A percentile compares a stretch with the other conserved stretches of the same genome.
phyloP scores from a whole-genome alignment of 2,113 vertebrate species.

The Oryzias celebensis region DNA sequence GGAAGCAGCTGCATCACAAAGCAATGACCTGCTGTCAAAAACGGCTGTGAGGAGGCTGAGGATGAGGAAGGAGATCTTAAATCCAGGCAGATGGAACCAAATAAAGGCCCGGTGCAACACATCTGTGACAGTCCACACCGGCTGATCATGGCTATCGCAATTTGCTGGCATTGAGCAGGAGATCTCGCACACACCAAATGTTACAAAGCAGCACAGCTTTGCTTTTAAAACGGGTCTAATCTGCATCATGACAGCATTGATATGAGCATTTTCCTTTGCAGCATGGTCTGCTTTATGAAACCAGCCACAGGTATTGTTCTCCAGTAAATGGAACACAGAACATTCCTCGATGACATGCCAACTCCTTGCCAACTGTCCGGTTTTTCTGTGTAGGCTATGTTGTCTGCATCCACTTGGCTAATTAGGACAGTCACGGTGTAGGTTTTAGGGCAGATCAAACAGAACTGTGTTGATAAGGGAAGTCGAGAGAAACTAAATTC shows the following conservation, averaged over 20 bases:
- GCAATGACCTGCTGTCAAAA: slow-evolving; percentile 82
- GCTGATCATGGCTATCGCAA: slow-evolving; percentile 56
- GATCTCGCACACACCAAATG: slow-evolving; percentile 66
- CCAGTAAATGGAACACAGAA: slow-evolving; percentile 60
- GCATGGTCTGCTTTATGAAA: slow-evolving; percentile 45
- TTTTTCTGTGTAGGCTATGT: slow-evolving; percentile 58
- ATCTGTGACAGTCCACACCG: slow-evolving; percentile 56
- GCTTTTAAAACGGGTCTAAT: slow-evolving; percentile 57
- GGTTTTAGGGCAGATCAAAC: slow-evolving; percentile 71
- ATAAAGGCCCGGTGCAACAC: slow-evolving; percentile 40
- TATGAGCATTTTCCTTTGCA: slow-evolving; percentile 40
- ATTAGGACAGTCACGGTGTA: slow-evolving; percentile 72
- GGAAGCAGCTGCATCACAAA: slow-evolving; percentile 48
- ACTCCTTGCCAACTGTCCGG: slow-evolving; percentile 32
- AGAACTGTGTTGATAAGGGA: slow-evolving; percentile 65
- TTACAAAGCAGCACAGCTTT: slow-evolving; percentile 59
- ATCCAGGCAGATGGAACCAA: slow-evolving; percentile 71
- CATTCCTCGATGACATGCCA: slow-evolving; percentile 56
- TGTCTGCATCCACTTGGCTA: slow-evolving; percentile 68
- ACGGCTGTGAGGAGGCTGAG: slow-evolving; percentile 69
- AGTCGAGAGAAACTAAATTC: slow-evolving; percentile 65
- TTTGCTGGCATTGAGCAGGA: slow-evolving; percentile 46
- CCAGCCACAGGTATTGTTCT: slow-evolving; percentile 48
- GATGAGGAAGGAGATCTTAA: slow-evolving; percentile 87
- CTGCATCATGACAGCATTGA: slow-evolving; percentile 58